Base-by-base conservation (phyloP, 1,140 invertebrate species). In the Hyles vespertilio region DNA sequence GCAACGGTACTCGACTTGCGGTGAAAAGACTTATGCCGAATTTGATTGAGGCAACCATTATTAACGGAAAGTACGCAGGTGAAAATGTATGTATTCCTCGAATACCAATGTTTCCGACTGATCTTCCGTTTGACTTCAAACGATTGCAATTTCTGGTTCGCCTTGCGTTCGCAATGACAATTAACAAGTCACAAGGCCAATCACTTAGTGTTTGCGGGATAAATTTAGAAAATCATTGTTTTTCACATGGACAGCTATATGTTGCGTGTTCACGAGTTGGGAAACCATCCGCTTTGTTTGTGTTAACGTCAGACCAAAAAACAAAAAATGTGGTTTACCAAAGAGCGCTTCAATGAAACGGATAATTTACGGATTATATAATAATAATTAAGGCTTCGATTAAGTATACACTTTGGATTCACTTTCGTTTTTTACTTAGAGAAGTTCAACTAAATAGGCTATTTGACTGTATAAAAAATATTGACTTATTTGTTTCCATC, bases 131-230 rank as follows among this genome's bases (percentile, higher is more conserved):
- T 51, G 61, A 70, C 43, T 78, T 91, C 61, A 81, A 82, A 70
- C 60, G 85, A 54, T 55, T 83, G 32, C 73, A 89, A 64, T 89
- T 91, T 75, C 81, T 86, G 51, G 61, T 89, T 32, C 53, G 67
- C 50, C 63, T 91, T 2, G 87, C 90, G 6, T 92, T 92, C 74
- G 84, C 87, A 10, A 87, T 91, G 79, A 90, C 88, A 33, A 89
- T 90, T 50, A 91, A 90, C 63, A 91, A 92, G 74, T 80, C 81
- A 10, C 90, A 91, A 77, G 90, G 90, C 22, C 89, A 91, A 67
- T 77, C 66, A 49, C 66, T 78, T 69, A 63, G 63, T 59, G 68
- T 71, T 65, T 79, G 64, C 56, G 66, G 66, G 33, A 65, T 72
- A 58, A 63, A 65, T 54, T 64, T 66, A 56, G 55, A 64, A 62